phyloP scores from a whole-genome alignment of 2,113 vertebrate genomes.

The Cavia porcellus region DNA sequence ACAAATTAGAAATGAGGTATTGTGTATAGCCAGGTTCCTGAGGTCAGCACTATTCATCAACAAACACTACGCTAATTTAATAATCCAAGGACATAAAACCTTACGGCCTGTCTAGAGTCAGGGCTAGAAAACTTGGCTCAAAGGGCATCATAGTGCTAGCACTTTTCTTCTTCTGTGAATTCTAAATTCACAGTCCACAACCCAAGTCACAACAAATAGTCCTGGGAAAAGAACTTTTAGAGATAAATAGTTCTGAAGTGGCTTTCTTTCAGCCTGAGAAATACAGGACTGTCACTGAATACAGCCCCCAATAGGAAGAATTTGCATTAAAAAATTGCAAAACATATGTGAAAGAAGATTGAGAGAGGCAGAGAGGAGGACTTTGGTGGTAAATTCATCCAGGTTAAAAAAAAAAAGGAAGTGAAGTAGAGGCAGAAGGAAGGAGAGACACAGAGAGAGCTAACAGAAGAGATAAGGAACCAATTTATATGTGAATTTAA shows the following conservation, averaged over 20 bases:
- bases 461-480: background rate
- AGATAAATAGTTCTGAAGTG: background rate
- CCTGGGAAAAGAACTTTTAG: background rate
- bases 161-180: background rate
- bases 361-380: background rate
- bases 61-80: background rate
- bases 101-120: background rate
- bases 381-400: background rate
- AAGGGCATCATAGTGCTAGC: background rate
- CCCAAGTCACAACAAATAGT: background rate
- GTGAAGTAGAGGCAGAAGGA: background rate
- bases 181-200: background rate
- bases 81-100: background rate
- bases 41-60: background rate
- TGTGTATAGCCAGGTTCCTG: background rate
- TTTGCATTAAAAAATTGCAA: background rate
- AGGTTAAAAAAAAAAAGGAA: background rate
- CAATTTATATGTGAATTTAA: conserved; percentile 33
- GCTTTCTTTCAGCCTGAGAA: background rate
- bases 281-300: background rate
- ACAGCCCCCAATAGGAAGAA: background rate
- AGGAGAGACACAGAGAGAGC: background rate
- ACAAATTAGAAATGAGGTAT: background rate
- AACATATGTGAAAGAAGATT: background rate
- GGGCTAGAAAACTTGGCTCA: background rate